Conservation (phyloP, 2,113 vertebrate genomes). For the Fregetta grallaria region DNA sequence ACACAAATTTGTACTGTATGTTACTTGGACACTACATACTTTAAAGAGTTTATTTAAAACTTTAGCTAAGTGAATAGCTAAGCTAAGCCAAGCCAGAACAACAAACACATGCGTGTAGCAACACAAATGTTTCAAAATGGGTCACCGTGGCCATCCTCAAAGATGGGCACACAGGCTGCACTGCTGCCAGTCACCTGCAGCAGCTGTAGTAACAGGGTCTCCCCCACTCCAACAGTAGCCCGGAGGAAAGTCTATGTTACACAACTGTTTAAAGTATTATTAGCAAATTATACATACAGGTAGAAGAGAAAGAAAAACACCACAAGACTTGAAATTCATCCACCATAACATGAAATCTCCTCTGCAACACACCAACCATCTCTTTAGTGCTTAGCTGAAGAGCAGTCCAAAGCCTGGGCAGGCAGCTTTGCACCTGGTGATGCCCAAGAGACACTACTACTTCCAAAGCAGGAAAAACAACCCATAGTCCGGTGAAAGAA, state of each 20-base stretch:
- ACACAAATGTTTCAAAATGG: not conserved
- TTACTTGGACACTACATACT: not conserved
- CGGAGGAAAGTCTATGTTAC: not conserved
- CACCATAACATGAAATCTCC: not conserved
- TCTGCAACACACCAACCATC: not conserved
- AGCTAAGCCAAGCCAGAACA: not conserved
- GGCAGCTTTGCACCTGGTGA: not conserved
- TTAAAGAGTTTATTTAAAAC: not conserved
- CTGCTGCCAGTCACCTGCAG: not conserved
- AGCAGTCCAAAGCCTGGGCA: not conserved
- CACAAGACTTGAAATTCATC: not conserved
- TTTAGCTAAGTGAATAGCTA: not conserved
- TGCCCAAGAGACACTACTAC: not conserved
- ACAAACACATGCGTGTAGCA: not conserved
- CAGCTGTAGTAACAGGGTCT: not conserved
- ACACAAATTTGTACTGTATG: not conserved
- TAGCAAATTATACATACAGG: not conserved
- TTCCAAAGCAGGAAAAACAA: not conserved
- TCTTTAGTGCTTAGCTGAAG: not conserved
- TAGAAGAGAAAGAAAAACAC: not conserved
- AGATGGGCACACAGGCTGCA: not conserved
- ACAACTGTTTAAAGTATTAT: not conserved
- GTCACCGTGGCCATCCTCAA: not conserved
- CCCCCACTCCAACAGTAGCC: accelerated
- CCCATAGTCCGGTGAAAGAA: not conserved